Evolutionary conservation across 2,888 invertebrate species (phyloP).

Genomic region (Ditylenchus weischeri): DNA sequence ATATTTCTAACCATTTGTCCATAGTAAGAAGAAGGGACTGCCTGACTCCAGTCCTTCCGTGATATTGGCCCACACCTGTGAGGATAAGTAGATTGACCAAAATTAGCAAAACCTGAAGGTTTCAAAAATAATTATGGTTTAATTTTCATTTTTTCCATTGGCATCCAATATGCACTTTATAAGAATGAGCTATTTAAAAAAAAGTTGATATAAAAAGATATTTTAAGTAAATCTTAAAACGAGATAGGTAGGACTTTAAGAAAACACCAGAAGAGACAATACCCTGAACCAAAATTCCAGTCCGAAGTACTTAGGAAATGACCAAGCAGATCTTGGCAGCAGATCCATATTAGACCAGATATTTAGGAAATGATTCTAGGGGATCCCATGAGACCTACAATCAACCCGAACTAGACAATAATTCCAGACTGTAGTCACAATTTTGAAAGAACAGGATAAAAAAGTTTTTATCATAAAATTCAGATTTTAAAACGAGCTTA

Average conservation of each 20-base stretch:
- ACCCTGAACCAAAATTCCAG: too few relatives aligned
- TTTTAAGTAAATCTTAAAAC: too few relatives aligned
- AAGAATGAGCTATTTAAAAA: background rate
- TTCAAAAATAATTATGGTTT: background rate
- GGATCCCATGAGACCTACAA: too few relatives aligned
- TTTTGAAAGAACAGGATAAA: background rate
- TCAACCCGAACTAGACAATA: too few relatives aligned
- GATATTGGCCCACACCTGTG: conserved; percentile 55
- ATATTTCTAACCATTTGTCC: conserved; percentile 45
- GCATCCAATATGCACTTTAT: too few relatives aligned
- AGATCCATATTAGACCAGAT: too few relatives aligned
- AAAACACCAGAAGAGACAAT: too few relatives aligned
- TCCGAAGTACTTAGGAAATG: too few relatives aligned
- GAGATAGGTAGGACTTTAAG: background rate
- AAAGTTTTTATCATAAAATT: background rate
- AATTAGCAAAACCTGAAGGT: conserved; percentile 42
- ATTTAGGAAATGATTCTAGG: too few relatives aligned
- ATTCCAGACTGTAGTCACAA: too few relatives aligned
- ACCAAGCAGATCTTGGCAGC: too few relatives aligned
- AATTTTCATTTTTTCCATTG: too few relatives aligned
- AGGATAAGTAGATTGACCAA: conserved; percentile 51
- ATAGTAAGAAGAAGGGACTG: conserved; percentile 47
- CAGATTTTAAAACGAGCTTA: conserved; percentile 19
- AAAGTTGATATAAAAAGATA: background rate
- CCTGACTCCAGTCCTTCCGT: conserved; percentile 36